A percentile compares a stretch with the other conserved stretches of the same genome.
Evolutionary conservation across 1,140 invertebrate species (phyloP).

Genomic region (Drosophila kohkoa): DNA sequence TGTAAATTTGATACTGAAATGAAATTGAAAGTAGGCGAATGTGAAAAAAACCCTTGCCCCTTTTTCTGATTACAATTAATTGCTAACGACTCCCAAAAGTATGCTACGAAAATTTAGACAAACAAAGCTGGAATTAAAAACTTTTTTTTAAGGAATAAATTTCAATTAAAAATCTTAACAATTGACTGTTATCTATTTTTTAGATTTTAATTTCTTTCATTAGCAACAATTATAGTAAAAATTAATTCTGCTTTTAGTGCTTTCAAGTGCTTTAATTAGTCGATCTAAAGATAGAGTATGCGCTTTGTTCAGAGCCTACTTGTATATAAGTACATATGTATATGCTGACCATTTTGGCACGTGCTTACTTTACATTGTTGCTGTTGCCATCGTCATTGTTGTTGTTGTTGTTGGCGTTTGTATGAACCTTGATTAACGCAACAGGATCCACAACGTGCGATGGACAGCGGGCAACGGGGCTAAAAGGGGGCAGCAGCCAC

Average conservation of each 20-base stretch:
- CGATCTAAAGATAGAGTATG: constrained; percentile 14
- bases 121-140: not conserved
- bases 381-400: constrained; percentile 27
- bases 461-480: not conserved
- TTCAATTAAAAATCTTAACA: too few relatives aligned
- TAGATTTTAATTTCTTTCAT: too few relatives aligned
- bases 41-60: not conserved
- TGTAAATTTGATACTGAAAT: not conserved
- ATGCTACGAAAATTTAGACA: not conserved
- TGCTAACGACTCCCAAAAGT: not conserved
- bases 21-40: not conserved
- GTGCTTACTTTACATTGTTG: constrained; percentile 61
- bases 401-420: constrained; percentile 58
- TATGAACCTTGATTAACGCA: constrained; percentile 79
- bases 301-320: constrained; percentile 19
- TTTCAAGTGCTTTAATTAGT: not conserved
- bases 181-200: too few relatives aligned
- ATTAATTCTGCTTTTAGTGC: not conserved
- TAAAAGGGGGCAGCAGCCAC: constrained; percentile 12
- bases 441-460: constrained; percentile 30
- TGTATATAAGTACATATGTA: not conserved
- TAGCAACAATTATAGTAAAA: not conserved
- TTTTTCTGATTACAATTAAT: not conserved
- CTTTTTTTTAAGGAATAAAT: not conserved
- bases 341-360: constrained; percentile 74